These are phyloP conservation scores for Tethya wilhelma DNA, from an alignment of 37 sponge, comb jelly and placozoan species.

Conservation along the genomic window DNA sequence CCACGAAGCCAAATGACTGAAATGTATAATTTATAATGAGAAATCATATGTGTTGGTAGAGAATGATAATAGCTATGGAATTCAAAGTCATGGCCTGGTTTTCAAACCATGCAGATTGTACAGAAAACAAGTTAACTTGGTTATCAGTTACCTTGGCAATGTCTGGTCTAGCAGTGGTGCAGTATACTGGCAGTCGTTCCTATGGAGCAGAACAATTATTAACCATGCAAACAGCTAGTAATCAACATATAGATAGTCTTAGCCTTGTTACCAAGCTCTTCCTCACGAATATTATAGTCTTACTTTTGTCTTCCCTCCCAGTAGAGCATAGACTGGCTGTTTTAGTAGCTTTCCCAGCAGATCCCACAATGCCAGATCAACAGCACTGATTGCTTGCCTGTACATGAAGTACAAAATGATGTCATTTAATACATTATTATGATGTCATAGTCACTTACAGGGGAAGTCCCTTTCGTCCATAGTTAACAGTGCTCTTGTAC, in stretches of 20 bases:
- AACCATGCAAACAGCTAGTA: no score
- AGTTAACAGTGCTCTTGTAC: constrained; percentile 82
- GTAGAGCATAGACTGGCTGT: constrained; percentile 80
- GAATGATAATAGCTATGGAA: background rate
- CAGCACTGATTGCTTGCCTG: constrained; percentile 92
- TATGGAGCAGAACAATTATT: constrained; percentile 6
- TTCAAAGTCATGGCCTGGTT: no score
- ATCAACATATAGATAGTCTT: background rate
- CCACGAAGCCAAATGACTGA: constrained; percentile 83
- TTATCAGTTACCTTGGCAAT: constrained; percentile 59
- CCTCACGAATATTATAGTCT: background rate
- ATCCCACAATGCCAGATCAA: constrained; percentile 92
- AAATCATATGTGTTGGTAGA: background rate
- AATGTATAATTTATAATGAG: background rate
- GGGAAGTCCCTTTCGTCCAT: constrained; percentile 86
- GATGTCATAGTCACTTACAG: constrained; percentile 42
- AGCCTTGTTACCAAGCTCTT: constrained; percentile 66
- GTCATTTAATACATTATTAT: background rate
- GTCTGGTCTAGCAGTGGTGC: constrained; percentile 70
- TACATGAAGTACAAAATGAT: background rate
- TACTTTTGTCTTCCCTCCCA: constrained; percentile 90
- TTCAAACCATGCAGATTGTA: no score
- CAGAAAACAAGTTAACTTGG: background rate
- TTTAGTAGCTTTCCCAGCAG: constrained; percentile 81
- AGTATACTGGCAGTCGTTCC: constrained; percentile 70